Base-by-base conservation (phyloP, 2,113 vertebrate species). In the Periophthalmus modestus region DNA sequence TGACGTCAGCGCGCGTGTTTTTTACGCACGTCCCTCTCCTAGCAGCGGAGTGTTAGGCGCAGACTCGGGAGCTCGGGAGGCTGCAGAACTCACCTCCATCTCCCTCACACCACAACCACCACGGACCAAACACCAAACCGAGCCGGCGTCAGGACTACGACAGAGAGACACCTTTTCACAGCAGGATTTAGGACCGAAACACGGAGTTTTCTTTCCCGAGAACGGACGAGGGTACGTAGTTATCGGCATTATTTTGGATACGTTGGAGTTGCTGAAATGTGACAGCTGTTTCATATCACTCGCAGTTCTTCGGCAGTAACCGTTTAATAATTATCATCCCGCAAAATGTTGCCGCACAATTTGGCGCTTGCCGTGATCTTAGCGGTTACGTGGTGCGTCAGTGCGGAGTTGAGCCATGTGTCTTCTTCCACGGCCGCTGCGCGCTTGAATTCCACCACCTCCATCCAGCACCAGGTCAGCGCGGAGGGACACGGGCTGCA, bases 381-480 rank as follows among this genome's bases (percentile, higher is more conserved):
- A 24, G 82, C 79, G 58, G 71, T 74, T 58, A 66, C 88, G 1
- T 91, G 85, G 82, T 50, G 78, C 68, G 87, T 85, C 39, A 71
- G 67, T 4, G 74, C 81, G 34, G 85, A 78, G 18, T 78, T 73
- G 36, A 57, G 55, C 55, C 55, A 57, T 13, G 21, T 7, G n/a
- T 23, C 55, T 11, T 67, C 81, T 58, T 79, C 88, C 48, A 69
- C 91, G 24, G 73, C 88, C 81, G 86, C 80, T 73, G 86, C 80
- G 77, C 89, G 76, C n/a, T 9, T 87, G 1, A 93, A 93, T 65
- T 79, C 89, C 73, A 90, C 92, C 16, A 52, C 79, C n/a, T 63
- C 85, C 21, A 61, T 82, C 50, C 48, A 71, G 67, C n/a, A 16
- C 10, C 39, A 11, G 7, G 39, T 43, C 39, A 21, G 52, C 16